Evolutionary conservation across 2,113 vertebrate genomes (phyloP).

Genomic region (Sinocyclocheilus anophthalmus): DNA sequence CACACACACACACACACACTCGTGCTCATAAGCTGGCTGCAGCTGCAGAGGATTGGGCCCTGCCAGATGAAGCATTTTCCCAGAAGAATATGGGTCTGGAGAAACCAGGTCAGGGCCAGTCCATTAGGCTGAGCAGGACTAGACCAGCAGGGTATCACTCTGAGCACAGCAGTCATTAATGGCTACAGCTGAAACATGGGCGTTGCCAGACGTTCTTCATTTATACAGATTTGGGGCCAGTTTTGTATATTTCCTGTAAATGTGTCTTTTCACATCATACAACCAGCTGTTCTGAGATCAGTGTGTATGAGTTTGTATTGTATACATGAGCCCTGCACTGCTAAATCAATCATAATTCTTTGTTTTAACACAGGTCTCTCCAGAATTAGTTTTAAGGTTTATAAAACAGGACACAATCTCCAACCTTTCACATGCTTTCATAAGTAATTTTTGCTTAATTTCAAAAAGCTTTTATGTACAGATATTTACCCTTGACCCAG

Average conservation of each 20-base stretch:
- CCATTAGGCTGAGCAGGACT: constrained; percentile 51
- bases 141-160: constrained; percentile 52
- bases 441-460: not conserved
- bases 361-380: not conserved
- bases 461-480: not conserved
- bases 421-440: not conserved
- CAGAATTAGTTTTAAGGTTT: not conserved
- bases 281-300: not conserved
- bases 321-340: not conserved
- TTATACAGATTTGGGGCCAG: constrained; percentile 25
- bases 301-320: not conserved
- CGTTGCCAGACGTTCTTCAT: constrained; percentile 16
- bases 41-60: constrained; percentile 49
- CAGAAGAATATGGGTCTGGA: constrained; percentile 44
- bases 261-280: not conserved
- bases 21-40: constrained; percentile 11
- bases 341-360: not conserved
- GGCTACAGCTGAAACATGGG: constrained; percentile 41
- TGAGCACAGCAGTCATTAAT: constrained; percentile 49
- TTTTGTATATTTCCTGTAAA: constrained; percentile 14
- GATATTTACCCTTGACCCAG: not conserved
- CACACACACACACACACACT: constrained; percentile 30
- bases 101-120: constrained; percentile 48
- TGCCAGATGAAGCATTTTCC: constrained; percentile 59
- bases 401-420: not conserved